A percentile compares a stretch with the other conserved stretches of the same genome.
phyloP scores from a whole-genome alignment of 2,113 vertebrate genomes.

The Peromyscus leucopus region DNA sequence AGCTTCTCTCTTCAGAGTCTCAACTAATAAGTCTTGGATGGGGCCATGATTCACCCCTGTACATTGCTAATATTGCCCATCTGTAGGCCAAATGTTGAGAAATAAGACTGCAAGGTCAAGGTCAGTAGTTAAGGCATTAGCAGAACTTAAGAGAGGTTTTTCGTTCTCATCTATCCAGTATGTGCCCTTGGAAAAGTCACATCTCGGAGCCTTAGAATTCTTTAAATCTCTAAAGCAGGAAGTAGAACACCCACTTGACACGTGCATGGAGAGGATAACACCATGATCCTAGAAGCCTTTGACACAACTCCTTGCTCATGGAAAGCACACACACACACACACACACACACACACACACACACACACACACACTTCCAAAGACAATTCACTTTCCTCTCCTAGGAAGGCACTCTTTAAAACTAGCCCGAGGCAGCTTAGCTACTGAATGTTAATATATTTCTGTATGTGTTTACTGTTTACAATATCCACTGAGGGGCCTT shows the following conservation, averaged over 20 bases:
- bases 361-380: neutral
- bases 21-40: neutral
- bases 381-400: slow-evolving; percentile 48
- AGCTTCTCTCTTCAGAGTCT: neutral
- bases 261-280: neutral
- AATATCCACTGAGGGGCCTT: slow-evolving; percentile 59
- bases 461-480: slow-evolving; percentile 64
- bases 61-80: neutral
- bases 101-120: neutral
- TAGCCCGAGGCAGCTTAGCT: slow-evolving; percentile 45
- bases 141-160: neutral
- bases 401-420: slow-evolving; percentile 65
- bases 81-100: neutral
- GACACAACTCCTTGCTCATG: neutral
- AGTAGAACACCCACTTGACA: neutral
- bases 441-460: slow-evolving; percentile 67
- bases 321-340: neutral
- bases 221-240: slow-evolving; percentile 10
- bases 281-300: neutral
- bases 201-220: neutral
- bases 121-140: neutral
- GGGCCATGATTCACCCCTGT: neutral
- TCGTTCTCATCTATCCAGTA: neutral
- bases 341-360: neutral
- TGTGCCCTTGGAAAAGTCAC: neutral